Conservation (phyloP, 2,888 invertebrate species). For the Cephus rjabovi region DNA sequence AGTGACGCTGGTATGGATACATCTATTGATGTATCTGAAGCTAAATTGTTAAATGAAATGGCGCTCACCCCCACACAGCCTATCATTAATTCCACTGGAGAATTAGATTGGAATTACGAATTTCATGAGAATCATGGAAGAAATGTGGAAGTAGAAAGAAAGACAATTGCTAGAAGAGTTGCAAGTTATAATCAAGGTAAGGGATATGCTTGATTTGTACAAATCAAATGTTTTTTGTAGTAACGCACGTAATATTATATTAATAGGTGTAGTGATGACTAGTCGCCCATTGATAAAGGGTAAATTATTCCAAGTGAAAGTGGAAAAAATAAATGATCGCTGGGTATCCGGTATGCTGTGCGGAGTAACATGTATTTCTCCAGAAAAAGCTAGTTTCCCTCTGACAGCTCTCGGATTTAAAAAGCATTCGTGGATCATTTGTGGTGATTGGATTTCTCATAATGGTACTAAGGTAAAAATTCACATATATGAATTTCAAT, state of each 20-base stretch:
- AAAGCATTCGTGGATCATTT: constrained; percentile 84
- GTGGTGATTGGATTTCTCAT: constrained; percentile 83
- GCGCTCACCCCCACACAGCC: constrained; percentile 59
- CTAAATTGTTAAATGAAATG: constrained; percentile 56
- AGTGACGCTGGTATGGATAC: constrained; percentile 65
- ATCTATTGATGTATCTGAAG: constrained; percentile 59
- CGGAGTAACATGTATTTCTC: constrained; percentile 82
- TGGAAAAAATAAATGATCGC: constrained; percentile 78
- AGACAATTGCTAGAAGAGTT: constrained; percentile 76
- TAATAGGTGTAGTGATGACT: constrained; percentile 69
- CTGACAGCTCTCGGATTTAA: constrained; percentile 82
- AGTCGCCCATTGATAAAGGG: constrained; percentile 60
- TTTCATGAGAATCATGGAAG: constrained; percentile 87
- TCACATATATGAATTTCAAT: background rate
- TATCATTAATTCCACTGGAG: constrained; percentile 40
- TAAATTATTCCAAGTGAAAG: constrained; percentile 69
- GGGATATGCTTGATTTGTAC: constrained; percentile 61
- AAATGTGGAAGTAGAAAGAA: constrained; percentile 80
- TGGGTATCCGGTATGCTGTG: constrained; percentile 85
- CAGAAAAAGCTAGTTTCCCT: constrained; percentile 75
- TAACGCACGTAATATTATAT: constrained; percentile 26
- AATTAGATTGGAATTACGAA: constrained; percentile 70
- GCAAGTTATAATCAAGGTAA: constrained; percentile 89
- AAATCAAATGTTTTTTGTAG: constrained; percentile 1
- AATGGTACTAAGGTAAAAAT: constrained; percentile 80